These are phyloP conservation scores for Halictus rubicundus DNA, from an alignment of 1,140 invertebrate genomes.

Conservation along the genomic window DNA sequence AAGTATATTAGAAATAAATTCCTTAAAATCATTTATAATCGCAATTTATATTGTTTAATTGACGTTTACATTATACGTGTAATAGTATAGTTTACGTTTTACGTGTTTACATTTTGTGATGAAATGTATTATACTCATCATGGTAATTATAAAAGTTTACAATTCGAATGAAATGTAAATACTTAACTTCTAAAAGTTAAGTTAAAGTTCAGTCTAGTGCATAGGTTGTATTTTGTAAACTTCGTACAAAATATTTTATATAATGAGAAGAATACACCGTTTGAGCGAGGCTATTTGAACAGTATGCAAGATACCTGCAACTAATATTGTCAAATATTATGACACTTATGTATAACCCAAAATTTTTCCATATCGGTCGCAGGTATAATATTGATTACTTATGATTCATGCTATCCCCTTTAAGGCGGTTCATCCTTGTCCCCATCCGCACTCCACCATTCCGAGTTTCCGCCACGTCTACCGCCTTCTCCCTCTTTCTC, in stretches of 20 bases:
- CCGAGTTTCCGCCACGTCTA: constrained; percentile 64
- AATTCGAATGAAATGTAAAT: background rate
- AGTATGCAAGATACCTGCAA: background rate
- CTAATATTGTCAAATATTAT: background rate
- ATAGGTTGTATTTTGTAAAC: background rate
- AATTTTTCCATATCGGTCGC: constrained; percentile 64
- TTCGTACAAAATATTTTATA: background rate
- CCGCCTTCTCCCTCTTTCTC: constrained; percentile 52
- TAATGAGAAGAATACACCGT: background rate
- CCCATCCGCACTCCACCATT: constrained; percentile 67
- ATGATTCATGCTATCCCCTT: constrained; percentile 76
- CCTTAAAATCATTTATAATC: background rate
- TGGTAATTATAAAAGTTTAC: background rate
- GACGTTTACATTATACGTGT: too few species aligned
- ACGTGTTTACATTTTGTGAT: background rate
- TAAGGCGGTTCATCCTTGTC: constrained; percentile 79
- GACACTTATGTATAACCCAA: constrained; percentile 3
- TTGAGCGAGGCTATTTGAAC: background rate
- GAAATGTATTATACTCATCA: background rate
- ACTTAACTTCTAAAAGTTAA: background rate
- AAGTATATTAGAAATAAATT: background rate
- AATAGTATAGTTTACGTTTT: too few species aligned
- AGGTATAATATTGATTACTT: constrained; percentile 79
- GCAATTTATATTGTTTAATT: background rate
- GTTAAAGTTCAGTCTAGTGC: background rate